Base-by-base conservation (phyloP, 2,113 vertebrate genomes). In the Urocynchramus pylzowi region DNA sequence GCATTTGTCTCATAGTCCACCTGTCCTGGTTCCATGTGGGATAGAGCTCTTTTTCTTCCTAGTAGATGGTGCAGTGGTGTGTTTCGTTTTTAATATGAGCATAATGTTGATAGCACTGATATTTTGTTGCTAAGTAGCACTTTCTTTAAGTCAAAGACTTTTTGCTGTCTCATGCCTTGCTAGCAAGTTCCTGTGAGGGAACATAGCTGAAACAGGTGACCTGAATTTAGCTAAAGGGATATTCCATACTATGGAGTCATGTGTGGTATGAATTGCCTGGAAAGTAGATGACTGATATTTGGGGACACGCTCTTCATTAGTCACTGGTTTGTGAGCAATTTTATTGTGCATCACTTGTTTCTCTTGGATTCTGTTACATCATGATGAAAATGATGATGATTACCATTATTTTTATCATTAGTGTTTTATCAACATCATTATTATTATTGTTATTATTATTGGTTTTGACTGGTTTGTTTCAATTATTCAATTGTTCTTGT, bases 271-370 rank as follows among this genome's bases (percentile, higher is more conserved):
- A 33, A 19, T 24, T 33, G 17, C 27, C 26, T 57, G 19, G 7
- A 33, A 81, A 39, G 52, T 44, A 12, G 18, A 12, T 81, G 7
- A 33, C 6, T 31, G 42, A 35, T 50, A 42, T 24, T 59, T 1
- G 0, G 27, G 21, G 23, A 20, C 12, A 37, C 1, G 2, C 3
- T 20, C 10, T 27, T 11, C 37, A 33, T 67, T 13, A 8, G 37
- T 44, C 44, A 37, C 13, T 74, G 23, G 16, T 10, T 67, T 37
- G 18, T 44, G 33, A 65, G 12, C 21, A 49, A 42, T 73, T 47
- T 35, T 42, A 33, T 9, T 59, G 16, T 17, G 12, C 28, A 45
- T 28, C 6, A 59, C 7, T 74, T 45, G 6, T 39, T 81, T 52
- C 23, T 74, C 77, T 44, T 64, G 10, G 22, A 42, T 57, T 65